These are phyloP conservation scores for Geopemphigus sp. DNA, from an alignment of 1,140 invertebrate genomes.

Conservation along the genomic window DNA sequence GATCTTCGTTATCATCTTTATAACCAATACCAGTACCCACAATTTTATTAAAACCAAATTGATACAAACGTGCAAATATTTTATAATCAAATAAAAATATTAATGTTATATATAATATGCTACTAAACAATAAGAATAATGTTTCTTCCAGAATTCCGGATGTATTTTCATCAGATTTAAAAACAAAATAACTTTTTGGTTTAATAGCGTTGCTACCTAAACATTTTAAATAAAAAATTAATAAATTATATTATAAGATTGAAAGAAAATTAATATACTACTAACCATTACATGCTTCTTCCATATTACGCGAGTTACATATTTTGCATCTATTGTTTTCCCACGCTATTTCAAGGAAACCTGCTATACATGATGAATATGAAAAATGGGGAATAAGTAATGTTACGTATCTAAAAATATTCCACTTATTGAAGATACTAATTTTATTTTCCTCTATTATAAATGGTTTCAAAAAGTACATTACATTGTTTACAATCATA, in stretches of 20 bases:
- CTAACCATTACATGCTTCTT: slow-evolving; percentile 14
- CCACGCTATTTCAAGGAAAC: slow-evolving; percentile 3
- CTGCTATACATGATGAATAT: slow-evolving; percentile 26
- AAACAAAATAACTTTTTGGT: slow-evolving; percentile 35
- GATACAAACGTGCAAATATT: slow-evolving; percentile 16
- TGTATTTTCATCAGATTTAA: neutral
- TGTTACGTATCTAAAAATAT: slow-evolving; percentile 15
- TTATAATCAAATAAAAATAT: slow-evolving; percentile 51
- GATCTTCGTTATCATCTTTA: slow-evolving; percentile 42
- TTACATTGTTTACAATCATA: neutral
- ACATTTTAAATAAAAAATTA: neutral
- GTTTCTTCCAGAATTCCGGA: slow-evolving; percentile 35
- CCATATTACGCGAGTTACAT: neutral
- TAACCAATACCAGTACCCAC: slow-evolving; percentile 27
- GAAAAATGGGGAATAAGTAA: slow-evolving; percentile 40
- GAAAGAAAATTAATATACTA: neutral
- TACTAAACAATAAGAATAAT: slow-evolving; percentile 49
- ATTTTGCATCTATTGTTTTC: slow-evolving; percentile 23
- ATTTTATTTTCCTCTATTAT: neutral
- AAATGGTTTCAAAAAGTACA: neutral
- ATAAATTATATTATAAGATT: neutral
- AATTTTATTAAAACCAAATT: slow-evolving; percentile 27
- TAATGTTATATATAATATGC: slow-evolving; percentile 45
- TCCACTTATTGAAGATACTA: neutral
- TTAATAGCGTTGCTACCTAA: neutral